These are phyloP conservation scores for Diachrysia chrysitis DNA, from an alignment of 2,888 invertebrate genomes.

Conservation along the genomic window DNA sequence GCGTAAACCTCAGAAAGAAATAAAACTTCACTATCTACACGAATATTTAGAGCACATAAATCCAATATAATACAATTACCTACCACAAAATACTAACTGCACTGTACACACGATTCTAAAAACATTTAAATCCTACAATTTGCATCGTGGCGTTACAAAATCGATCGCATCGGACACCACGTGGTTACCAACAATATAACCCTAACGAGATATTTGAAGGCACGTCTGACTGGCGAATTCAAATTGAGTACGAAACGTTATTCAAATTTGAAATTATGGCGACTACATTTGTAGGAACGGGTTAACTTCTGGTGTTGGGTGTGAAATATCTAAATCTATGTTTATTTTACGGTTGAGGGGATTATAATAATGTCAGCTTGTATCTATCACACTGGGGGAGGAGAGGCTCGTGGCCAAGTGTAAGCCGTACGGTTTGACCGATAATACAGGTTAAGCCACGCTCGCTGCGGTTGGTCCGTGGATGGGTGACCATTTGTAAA, in stretches of 20 bases:
- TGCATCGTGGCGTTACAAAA: conserved; percentile 28
- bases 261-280: conserved; percentile 53
- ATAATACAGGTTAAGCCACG: too few species aligned
- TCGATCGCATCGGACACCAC: conserved; percentile 32
- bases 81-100: neutral
- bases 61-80: too few species aligned
- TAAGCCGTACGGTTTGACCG: too few species aligned
- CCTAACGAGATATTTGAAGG: conserved; percentile 59
- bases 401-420: too few species aligned
- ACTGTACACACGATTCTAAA: neutral
- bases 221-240: conserved; percentile 56
- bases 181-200: conserved; percentile 54
- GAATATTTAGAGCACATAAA: too few species aligned
- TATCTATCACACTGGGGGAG: too few species aligned
- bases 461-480: too few species aligned
- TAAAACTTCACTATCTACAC: too few species aligned
- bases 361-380: too few species aligned
- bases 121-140: conserved; percentile 26
- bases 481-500: too few species aligned
- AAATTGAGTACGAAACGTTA: conserved; percentile 51
- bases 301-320: neutral
- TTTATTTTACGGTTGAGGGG: too few species aligned
- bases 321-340: neutral
- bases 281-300: neutral
- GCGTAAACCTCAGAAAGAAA: too few species aligned